Evolutionary conservation across 2,888 invertebrate genomes (phyloP), one percentile per base, ranked within the genome.

Genomic region (Blastobasis adustella): DNA sequence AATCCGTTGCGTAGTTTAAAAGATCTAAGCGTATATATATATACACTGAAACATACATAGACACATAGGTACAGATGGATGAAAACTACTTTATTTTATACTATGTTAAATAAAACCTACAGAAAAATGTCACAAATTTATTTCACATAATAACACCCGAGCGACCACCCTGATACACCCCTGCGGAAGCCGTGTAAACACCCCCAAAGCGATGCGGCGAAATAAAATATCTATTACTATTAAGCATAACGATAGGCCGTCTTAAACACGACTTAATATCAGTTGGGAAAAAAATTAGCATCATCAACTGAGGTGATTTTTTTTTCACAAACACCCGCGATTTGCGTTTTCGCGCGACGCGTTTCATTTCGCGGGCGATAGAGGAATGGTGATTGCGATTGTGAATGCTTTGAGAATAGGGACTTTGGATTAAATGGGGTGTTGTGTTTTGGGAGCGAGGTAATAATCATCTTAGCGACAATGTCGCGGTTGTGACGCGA

Each of bases 241-340:
- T 89, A 89, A 85, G 78, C 74, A 79, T 89, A 89, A 89, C 76
- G 89, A 85, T 75, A 73, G 81, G 73, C 75, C 82, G 84, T 84
- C 89, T 88, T 87, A 88, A 86, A 87, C 87, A 88, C 86, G 88
- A 88, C 89, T 89, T 89, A 89, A 89, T 89, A 89, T 89, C 87
- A 81, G 87, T 82, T 72, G 81, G 80, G 70, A 78, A 83, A 82
- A 85, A 89, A 85, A 89, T 87, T 86, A 77, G 80, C 61, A 66
- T 73, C 89, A 88, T 88, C 85, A 85, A 66, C 64, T 66, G 61
- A 58, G 63, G 65, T 70, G 65, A 66, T 61, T 62, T 55, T 67
- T 65, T 65, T 65, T 60, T 61, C 54, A 59, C 61, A 23, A 23
- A 23, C 23, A 23, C 23, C 23, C 23, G 59, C 60, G 65, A 65